Evolutionary conservation across 1,140 invertebrate genomes (phyloP), one percentile per base, ranked within the genome.

Genomic region (Belonocnema kinseyi): DNA sequence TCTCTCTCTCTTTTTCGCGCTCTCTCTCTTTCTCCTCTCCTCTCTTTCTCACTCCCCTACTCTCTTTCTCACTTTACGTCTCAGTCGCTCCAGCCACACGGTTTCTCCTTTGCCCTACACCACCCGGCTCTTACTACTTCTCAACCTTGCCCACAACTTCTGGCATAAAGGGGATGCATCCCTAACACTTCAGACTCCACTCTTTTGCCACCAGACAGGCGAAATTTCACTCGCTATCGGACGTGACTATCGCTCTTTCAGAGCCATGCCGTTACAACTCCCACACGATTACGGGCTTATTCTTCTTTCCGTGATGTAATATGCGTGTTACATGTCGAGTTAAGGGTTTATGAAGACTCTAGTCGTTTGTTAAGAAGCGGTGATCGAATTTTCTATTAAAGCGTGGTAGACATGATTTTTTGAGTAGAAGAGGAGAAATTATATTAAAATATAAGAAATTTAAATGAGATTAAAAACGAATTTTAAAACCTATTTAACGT

Each of bases 141-240:
- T 71, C 66, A 16, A 77, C 61, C 77, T 40, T 19, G 56, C 74
- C 72, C 54, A 72, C 50, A 52, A 74, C 54, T 61, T 61, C 58
- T 81, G 76, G 78, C 79, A 74, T 78, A 74, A 84, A 86, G 78
- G 81, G 79, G 81, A 85, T 79, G 75, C 81, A 73, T 81, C 82
- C 85, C 86, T 76, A 79, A 84, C 80, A 83, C 83, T 87, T 83
- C 77, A 81, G 82, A 86, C 82, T 74, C 71, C 78, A 78, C 80
- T 77, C 80, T 83, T 77, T 75, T 66, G 53, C 50, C 52, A 10
- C n/a, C 13, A 70, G 74, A 74, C 33, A 58, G 19, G 54, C 26
- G 70, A 73, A 73, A 61, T 61, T 61, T 21, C 26, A 61, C 58
- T 61, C 58, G 21, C 58, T 72, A 54, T 76, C 46, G 46, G 51